Evolutionary conservation across 2,113 vertebrate species (phyloP).

Genomic region (Synchiropus splendidus): DNA sequence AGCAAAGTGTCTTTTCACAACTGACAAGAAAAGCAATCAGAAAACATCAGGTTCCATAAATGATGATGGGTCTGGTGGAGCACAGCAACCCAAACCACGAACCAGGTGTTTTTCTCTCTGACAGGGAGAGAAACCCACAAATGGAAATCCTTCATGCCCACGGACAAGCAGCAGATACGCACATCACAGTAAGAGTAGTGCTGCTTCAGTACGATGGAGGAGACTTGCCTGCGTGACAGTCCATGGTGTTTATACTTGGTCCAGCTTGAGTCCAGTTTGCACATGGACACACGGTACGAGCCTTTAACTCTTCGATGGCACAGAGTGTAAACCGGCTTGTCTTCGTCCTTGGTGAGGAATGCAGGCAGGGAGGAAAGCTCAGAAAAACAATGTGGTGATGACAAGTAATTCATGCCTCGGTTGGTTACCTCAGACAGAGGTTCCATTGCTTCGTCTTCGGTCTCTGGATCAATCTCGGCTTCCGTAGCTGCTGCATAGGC

Average conservation of each 20-base stretch:
- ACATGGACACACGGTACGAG: conserved; percentile 72
- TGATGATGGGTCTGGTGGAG: no score
- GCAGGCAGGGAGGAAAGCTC: no score
- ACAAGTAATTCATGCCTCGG: no score
- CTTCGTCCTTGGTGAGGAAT: conserved; percentile 24
- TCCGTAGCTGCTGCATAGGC: no score
- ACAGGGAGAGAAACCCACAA: no score
- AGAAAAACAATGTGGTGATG: no score
- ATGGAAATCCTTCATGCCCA: no score
- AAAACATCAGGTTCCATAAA: no score
- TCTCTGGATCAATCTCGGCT: no score
- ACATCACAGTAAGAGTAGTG: background rate
- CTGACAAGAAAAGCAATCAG: no score
- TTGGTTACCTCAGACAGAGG: conserved; percentile 29
- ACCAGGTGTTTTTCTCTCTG: no score
- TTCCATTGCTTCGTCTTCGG: background rate
- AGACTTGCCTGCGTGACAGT: conserved; percentile 70
- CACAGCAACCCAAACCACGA: background rate
- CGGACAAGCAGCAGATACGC: background rate
- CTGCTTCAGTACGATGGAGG: background rate
- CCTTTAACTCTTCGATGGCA: conserved; percentile 68
- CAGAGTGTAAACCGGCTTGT: conserved; percentile 68
- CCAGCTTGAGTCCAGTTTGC: conserved; percentile 69
- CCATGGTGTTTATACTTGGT: conserved; percentile 69
- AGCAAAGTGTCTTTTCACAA: no score